Conservation (phyloP, 2,888 invertebrate genomes). For the Bibio marci region DNA sequence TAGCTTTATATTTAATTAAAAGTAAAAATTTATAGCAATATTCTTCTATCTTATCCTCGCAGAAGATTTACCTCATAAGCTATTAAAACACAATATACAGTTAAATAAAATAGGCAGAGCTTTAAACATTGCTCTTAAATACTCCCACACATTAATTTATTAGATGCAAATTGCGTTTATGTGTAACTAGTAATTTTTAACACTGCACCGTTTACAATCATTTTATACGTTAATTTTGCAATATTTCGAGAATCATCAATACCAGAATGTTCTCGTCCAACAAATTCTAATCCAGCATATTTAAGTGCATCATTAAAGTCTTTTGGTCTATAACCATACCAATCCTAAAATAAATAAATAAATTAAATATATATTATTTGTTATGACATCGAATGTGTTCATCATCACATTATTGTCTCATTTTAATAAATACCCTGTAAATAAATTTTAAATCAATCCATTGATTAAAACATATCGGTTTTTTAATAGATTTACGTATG, state of each 20-base stretch:
- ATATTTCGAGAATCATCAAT: slow-evolving; percentile 44
- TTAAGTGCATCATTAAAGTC: slow-evolving; percentile 33
- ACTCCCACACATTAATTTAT: no score
- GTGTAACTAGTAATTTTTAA: slow-evolving; percentile 16
- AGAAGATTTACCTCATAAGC: no score
- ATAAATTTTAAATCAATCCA: slow-evolving; percentile 42
- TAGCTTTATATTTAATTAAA: no score
- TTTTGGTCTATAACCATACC: slow-evolving; percentile 35
- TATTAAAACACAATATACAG: no score
- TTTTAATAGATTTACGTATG: slow-evolving; percentile 35
- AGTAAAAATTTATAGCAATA: no score
- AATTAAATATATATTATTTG: background rate
- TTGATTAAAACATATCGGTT: slow-evolving; percentile 33
- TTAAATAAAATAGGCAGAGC: no score
- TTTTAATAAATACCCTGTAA: slow-evolving; percentile 24
- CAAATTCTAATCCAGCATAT: slow-evolving; percentile 38
- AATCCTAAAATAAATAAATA: slow-evolving; percentile 24
- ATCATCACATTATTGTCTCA: background rate
- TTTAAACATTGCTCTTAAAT: no score
- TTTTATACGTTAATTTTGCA: slow-evolving; percentile 35
- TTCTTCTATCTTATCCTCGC: no score
- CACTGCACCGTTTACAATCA: slow-evolving; percentile 37
- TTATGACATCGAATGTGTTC: background rate
- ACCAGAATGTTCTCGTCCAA: slow-evolving; percentile 41
- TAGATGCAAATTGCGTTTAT: no score